Base-by-base conservation (phyloP, 2,797 vertebrate genomes). In the Peromyscus eremicus region DNA sequence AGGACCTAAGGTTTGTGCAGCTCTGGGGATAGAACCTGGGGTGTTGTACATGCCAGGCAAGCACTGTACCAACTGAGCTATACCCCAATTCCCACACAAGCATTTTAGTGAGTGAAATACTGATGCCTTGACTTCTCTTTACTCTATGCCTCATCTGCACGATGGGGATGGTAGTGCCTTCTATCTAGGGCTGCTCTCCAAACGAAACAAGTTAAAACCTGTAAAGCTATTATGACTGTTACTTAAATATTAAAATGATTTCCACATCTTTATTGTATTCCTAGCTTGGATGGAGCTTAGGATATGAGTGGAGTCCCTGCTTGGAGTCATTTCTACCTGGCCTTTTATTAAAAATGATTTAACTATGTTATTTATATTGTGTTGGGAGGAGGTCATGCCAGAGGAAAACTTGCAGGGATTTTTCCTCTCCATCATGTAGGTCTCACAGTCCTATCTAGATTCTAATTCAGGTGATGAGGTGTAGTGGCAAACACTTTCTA, bases 71-170 rank as follows among this genome's bases (percentile, higher is more conserved):
- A 71, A 71, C 46, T 27, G 60, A 23, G 19, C 29, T 71, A 43
- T 5, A 60, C 34, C 11, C 86, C 71, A 21, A 16, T 43, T 9
- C 37, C 14, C 17, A 85, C 82, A 40, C 29, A 75, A 73, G n/a
- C 66, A 17, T 64, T 87, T 93, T 68, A 52, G 75, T 19, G 14
- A 84, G 29, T 55, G 46, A 83, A 73, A 73, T 71, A 14, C 43
- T 49, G 60, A 76, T 62, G 60, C 73, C 23, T 75, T 21, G 25
- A 23, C 49, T 34, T 14, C n/a, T 89, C 11, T 82, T 81, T 76
- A 93, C 87, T 87, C 34, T 66, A 57, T 82, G 76, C n/a, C 46
- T 96, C 81, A 57, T 60, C 90, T 88, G 29, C 49, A 94, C 91
- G 73, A 62, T 49, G 27, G 43, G 46, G 16, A 62, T 7, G 11